These are phyloP conservation scores for Lepilemur ruficaudatus DNA, from an alignment of 2,797 vertebrate genomes.

Conservation along the genomic window DNA sequence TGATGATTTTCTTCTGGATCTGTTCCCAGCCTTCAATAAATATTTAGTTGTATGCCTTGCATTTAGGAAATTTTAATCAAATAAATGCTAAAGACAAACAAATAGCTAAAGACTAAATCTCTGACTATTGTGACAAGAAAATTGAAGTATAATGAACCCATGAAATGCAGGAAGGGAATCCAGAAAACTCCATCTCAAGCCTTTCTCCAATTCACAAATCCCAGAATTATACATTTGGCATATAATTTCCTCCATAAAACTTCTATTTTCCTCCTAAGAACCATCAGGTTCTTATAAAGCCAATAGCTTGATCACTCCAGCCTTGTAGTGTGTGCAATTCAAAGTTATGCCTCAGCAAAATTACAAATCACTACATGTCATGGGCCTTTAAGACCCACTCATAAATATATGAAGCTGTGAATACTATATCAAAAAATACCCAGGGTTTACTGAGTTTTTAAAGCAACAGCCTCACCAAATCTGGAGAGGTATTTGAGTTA, in stretches of 20 bases:
- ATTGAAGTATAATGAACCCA: background rate
- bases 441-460: slow-evolving; percentile 31
- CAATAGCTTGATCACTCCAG: background rate
- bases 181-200: background rate
- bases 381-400: slow-evolving; percentile 41
- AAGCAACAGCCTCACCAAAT: slow-evolving; percentile 3
- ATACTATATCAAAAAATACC: slow-evolving; percentile 20
- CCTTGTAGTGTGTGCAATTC: slow-evolving; percentile 41
- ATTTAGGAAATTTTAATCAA: background rate
- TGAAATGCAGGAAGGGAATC: background rate
- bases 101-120: slow-evolving; percentile 19
- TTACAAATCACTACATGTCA: slow-evolving; percentile 62
- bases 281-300: slow-evolving; percentile 20
- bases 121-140: background rate
- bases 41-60: background rate
- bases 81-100: slow-evolving; percentile 32
- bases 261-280: slow-evolving; percentile 55
- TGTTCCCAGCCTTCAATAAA: background rate
- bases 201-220: background rate
- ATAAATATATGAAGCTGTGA: slow-evolving; percentile 35
- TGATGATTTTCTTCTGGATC: slow-evolving; percentile 32
- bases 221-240: slow-evolving; percentile 21
- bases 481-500: background rate
- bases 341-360: slow-evolving; percentile 63
- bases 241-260: slow-evolving; percentile 26